A percentile compares a stretch with the other conserved stretches of the same genome.
These are phyloP conservation scores for Forbesichthys agassizii DNA, from an alignment of 2,113 vertebrate genomes.

Conservation along the genomic window DNA sequence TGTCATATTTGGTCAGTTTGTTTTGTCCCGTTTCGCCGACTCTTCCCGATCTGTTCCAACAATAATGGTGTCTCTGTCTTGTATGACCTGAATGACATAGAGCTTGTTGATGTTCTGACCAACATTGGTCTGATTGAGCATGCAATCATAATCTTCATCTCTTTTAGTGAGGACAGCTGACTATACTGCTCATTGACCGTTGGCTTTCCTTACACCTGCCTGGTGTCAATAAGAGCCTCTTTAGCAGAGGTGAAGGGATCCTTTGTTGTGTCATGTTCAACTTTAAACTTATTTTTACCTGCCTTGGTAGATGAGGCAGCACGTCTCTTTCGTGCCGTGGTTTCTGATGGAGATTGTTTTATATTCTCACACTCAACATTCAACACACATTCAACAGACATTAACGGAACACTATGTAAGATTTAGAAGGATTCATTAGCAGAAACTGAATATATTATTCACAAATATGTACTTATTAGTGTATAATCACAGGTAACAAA, in stretches of 20 bases:
- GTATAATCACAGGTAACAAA: too few species aligned
- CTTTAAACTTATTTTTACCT: conserved; percentile 75
- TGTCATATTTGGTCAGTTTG: conserved; percentile 52
- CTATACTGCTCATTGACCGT: conserved; percentile 76
- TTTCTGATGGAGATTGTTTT: background rate
- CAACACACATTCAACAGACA: too few species aligned
- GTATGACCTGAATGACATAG: conserved; percentile 87
- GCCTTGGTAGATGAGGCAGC: conserved; percentile 40
- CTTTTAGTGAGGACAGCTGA: background rate
- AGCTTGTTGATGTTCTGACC: conserved; percentile 91
- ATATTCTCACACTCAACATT: too few species aligned
- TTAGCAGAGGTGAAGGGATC: conserved; percentile 76
- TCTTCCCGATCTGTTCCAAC: conserved; percentile 90
- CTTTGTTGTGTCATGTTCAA: conserved; percentile 59
- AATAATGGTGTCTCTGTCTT: conserved; percentile 27
- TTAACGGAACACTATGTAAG: too few species aligned
- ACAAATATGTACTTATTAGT: too few species aligned
- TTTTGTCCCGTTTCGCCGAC: conserved; percentile 86
- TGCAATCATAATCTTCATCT: conserved; percentile 86
- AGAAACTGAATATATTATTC: too few species aligned
- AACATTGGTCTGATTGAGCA: conserved; percentile 90
- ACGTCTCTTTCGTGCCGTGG: conserved; percentile 83
- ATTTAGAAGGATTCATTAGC: too few species aligned
- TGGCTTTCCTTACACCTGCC: conserved; percentile 63
- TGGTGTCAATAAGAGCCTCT: conserved; percentile 80